A percentile compares a stretch with the other conserved stretches of the same genome.
Evolutionary conservation across 1,140 invertebrate species (phyloP).

Genomic region (Solen grandis): DNA sequence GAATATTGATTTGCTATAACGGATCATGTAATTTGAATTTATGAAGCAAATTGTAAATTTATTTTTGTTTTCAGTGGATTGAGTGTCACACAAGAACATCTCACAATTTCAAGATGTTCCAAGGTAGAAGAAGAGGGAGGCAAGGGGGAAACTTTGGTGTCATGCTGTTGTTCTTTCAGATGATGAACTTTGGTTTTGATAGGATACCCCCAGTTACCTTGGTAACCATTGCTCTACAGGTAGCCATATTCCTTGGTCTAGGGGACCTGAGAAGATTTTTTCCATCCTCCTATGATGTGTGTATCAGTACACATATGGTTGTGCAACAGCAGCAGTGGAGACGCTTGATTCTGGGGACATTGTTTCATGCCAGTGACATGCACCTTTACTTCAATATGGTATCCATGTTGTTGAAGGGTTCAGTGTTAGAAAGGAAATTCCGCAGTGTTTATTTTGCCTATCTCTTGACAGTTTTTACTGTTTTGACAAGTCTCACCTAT

Average conservation of each 20-base stretch:
- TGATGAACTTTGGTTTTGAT: conserved; percentile 82
- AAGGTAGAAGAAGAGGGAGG: conserved; percentile 48
- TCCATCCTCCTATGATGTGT: conserved; percentile 81
- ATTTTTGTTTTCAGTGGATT: too few relatives aligned
- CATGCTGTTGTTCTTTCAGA: conserved; percentile 67
- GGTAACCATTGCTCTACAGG: conserved; percentile 80
- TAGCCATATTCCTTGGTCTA: conserved; percentile 76
- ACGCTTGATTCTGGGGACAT: conserved; percentile 84
- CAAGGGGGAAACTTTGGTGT: conserved; percentile 66
- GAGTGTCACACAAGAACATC: too few relatives aligned
- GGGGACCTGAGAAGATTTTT: conserved; percentile 65
- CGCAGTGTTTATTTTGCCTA: conserved; percentile 84
- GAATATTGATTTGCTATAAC: too few relatives aligned
- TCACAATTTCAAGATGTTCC: conserved; percentile 34
- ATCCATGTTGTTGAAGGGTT: conserved; percentile 86
- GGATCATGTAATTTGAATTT: too few relatives aligned
- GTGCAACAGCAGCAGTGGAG: conserved; percentile 83
- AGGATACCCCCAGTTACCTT: conserved; percentile 86
- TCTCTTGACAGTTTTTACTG: conserved; percentile 83
- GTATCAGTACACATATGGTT: conserved; percentile 84
- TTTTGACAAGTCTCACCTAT: conserved; percentile 83
- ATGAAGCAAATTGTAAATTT: too few relatives aligned
- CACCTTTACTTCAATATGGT: conserved; percentile 90
- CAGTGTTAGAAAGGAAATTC: conserved; percentile 83
- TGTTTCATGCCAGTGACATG: conserved; percentile 88